Percentiles rank a stretch among this genome's conserved stretches.
Conservation (phyloP, 2,888 invertebrate species). For the Liodrosophila aerea region DNA sequence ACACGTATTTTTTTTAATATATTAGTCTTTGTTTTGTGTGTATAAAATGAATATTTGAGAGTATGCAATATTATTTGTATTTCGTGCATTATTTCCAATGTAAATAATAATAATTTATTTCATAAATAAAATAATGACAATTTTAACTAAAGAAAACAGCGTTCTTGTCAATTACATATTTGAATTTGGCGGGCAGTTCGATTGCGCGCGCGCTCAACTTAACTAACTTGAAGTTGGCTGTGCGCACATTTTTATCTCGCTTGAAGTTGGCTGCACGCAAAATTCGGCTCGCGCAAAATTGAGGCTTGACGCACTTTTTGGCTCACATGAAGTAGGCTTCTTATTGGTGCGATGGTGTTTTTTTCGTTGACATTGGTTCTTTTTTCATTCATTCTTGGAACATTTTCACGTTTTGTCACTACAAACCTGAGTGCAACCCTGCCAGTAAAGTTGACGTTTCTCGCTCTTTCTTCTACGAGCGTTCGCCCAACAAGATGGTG, state of each 20-base stretch:
- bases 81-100: constrained; percentile 76
- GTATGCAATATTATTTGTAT: constrained; percentile 75
- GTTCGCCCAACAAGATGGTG: constrained; percentile 82
- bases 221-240: constrained; percentile 1
- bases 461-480: constrained; percentile 80
- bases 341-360: too few species aligned
- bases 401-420: too few species aligned
- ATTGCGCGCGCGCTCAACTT: too few species aligned
- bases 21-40: constrained; percentile 63
- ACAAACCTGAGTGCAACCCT: too few species aligned
- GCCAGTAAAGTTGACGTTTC: too few species aligned
- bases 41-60: constrained; percentile 32
- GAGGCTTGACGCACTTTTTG: too few species aligned
- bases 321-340: constrained; percentile 3
- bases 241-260: background rate
- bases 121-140: constrained; percentile 71
- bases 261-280: constrained; percentile 6
- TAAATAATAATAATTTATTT: constrained; percentile 77
- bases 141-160: constrained; percentile 55
- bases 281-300: background rate
- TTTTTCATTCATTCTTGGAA: too few species aligned
- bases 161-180: background rate
- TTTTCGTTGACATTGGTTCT: too few species aligned
- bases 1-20: constrained; percentile 29
- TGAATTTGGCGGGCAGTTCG: background rate